These are phyloP conservation scores for Steatocranus sp. DNA, from an alignment of 2,797 vertebrate species.

Conservation along the genomic window DNA sequence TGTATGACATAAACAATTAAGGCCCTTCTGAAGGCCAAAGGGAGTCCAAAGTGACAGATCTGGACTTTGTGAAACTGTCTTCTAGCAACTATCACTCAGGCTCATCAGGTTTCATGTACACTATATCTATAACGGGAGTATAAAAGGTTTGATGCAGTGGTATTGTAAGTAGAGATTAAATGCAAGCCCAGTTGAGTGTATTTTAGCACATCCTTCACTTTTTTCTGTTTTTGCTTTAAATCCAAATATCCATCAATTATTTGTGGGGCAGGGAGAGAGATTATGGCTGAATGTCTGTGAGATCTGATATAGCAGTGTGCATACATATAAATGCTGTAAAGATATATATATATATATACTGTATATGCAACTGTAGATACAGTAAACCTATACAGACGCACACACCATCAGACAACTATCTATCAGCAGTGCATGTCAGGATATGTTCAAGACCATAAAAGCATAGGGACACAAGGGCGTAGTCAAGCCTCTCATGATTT, in stretches of 20 bases:
- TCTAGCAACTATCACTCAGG: not conserved
- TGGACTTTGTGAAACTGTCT: not conserved
- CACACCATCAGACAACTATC: slow-evolving; percentile 31
- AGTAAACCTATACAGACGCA: not conserved
- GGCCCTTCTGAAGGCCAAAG: not conserved
- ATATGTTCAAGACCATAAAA: slow-evolving; percentile 70
- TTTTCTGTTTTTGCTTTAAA: not conserved
- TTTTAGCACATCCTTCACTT: not conserved
- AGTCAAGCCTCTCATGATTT: slow-evolving; percentile 69
- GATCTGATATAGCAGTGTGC: slow-evolving; percentile 3
- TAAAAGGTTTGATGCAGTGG: not conserved
- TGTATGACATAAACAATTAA: not conserved
- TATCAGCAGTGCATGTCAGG: slow-evolving; percentile 51
- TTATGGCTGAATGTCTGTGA: not conserved
- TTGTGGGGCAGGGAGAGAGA: not conserved
- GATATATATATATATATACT: slow-evolving; percentile 28
- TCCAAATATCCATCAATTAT: not conserved
- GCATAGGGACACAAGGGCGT: slow-evolving; percentile 57
- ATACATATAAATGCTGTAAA: slow-evolving; percentile 2
- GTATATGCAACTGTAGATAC: not conserved
- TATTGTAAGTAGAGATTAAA: not conserved
- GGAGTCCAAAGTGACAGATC: not conserved
- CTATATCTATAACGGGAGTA: not conserved
- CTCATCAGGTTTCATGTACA: not conserved
- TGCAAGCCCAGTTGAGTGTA: not conserved